Base-by-base conservation (phyloP, 2,888 invertebrate species). In the Prenolepis imparis region DNA sequence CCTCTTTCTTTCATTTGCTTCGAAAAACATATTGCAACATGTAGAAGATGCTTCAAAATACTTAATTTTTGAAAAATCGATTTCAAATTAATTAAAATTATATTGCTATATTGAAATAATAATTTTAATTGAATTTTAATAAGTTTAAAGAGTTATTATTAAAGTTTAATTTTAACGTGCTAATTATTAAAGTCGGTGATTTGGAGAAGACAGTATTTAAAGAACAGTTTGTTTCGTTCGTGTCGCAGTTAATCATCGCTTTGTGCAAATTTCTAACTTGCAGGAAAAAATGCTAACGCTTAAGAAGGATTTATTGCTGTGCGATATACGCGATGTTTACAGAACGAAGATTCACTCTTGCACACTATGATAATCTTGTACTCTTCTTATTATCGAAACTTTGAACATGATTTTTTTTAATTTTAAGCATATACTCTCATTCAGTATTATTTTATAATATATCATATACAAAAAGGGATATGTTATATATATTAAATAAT, bases 251-350 rank as follows among this genome's bases (percentile, higher is more conserved):
- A 52, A 70, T 70, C 70, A 77, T 70, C 39, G 15, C 9, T 36
- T 77, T 55, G 70, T 55, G 39, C 21, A 70, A 67, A 77, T 77
- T 52, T 39, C 21, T 55, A 28, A 39, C 39, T 68, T 9, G 39
- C 70, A 48, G 68, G 15, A 77, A 77, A 67, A 77, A 77, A 68
- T 67, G 36, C 68, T 9, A 55, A 67, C 75, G 70, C 52, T 75
- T 75, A 77, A 77, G 75, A 67, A 77, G 52, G 39, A 67, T 77
- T 68, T 77, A 77, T 77, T 77, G 68, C 74, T 21, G 74, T 21
- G 12, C 68, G 12, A 77, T 77, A 55, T 77, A 68, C 15, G n/a
- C 39, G 44, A 68, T 77, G 39, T 67, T 67, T 55, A 68, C 39
- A 77, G 28, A 75, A 75, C 39, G n/a, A 24, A 77, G 55, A 59